Percentiles rank a stretch among this genome's conserved stretches.
Evolutionary conservation across 2,113 vertebrate genomes (phyloP).

Genomic region (Tetraodon nigroviridis): DNA sequence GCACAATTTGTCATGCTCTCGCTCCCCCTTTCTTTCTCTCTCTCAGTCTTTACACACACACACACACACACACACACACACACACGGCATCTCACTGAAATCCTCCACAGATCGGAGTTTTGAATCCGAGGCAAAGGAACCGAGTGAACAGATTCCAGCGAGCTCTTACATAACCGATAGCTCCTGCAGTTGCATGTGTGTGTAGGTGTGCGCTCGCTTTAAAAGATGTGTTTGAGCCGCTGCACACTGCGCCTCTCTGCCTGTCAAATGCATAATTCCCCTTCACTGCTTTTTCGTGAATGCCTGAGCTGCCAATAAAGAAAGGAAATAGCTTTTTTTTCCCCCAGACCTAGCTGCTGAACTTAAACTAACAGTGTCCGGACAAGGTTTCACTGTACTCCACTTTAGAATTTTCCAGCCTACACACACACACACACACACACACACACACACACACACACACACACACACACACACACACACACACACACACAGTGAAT

Average conservation of each 20-base stretch:
- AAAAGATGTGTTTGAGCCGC: slow-evolving; percentile 25
- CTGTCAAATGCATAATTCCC: neutral
- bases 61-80: too few relatives aligned
- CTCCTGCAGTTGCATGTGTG: slow-evolving; percentile 4
- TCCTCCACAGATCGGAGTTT: slow-evolving; percentile 8
- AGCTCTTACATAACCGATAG: slow-evolving; percentile 17
- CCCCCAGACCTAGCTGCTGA: neutral
- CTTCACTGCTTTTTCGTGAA: slow-evolving; percentile 13
- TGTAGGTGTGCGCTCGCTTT: slow-evolving; percentile 26
- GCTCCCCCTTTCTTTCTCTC: too few relatives aligned
- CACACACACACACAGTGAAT: slow-evolving; percentile 20
- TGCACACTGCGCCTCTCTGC: slow-evolving; percentile 16
- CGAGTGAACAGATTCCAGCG: neutral
- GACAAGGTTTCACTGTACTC: slow-evolving; percentile 52
- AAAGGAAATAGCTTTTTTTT: slow-evolving; percentile 42
- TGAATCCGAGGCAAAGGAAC: slow-evolving; percentile 5
- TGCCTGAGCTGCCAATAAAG: slow-evolving; percentile 46
- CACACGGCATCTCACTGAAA: slow-evolving; percentile 2
- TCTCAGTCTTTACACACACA: too few relatives aligned
- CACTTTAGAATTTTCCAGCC: slow-evolving; percentile 18
- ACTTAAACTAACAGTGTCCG: slow-evolving; percentile 35
- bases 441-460: slow-evolving; percentile 1
- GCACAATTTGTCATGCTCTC: neutral
- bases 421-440: neutral
- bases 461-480: neutral